phyloP scores from a whole-genome alignment of 2,888 invertebrate species.

The Cyrtodaria siliqua region DNA sequence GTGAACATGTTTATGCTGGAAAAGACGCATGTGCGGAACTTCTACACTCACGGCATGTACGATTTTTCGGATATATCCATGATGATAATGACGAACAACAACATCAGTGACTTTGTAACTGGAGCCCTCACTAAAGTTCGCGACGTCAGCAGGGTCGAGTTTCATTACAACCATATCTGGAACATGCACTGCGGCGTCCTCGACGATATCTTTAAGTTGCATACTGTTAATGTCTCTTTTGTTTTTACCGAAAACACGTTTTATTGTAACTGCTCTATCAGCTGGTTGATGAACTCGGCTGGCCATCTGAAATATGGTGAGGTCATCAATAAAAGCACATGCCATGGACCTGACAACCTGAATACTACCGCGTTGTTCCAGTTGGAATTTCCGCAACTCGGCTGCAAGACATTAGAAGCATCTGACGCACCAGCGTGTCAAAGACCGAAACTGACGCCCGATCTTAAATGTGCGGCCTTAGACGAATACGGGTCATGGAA shows the following conservation, averaged over 20 bases:
- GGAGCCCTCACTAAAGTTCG: constrained; percentile 28
- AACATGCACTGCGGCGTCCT: constrained; percentile 50
- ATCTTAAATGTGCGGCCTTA: constrained; percentile 13
- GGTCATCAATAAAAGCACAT: constrained; percentile 15
- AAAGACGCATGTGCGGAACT: constrained; percentile 40
- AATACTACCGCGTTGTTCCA: constrained; percentile 3
- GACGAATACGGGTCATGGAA: too few species aligned
- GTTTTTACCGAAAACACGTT: constrained; percentile 42
- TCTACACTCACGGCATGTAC: constrained; percentile 49
- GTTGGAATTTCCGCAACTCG: constrained; percentile 22
- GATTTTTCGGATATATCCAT: constrained; percentile 25
- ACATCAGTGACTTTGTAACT: constrained; percentile 49
- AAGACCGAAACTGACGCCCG: background rate
- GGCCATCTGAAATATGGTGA: constrained; percentile 14
- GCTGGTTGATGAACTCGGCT: constrained; percentile 26
- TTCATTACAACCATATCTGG: constrained; percentile 40
- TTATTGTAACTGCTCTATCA: constrained; percentile 55
- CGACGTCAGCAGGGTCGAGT: constrained; percentile 17
- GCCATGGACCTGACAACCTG: constrained; percentile 45
- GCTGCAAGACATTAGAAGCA: constrained; percentile 12
- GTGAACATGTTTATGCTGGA: constrained; percentile 23
- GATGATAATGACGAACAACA: constrained; percentile 26
- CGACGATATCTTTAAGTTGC: constrained; percentile 11
- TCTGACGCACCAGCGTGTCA: background rate
- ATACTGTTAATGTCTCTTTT: background rate